Base-by-base conservation (phyloP, 2,888 invertebrate genomes). In the Stenchaetothrips biformis region DNA sequence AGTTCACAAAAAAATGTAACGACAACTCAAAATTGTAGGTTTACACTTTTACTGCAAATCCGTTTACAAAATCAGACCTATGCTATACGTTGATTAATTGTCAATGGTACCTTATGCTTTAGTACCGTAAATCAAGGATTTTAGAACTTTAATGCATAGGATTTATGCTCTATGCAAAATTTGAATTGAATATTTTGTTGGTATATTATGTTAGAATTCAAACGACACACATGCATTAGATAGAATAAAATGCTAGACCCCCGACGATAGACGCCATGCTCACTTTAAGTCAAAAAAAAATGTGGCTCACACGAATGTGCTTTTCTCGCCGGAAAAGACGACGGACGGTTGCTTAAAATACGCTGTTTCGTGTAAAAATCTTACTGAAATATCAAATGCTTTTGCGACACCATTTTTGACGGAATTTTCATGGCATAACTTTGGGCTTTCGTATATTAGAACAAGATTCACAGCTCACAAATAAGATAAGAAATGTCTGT, bases 151-250 rank as follows among this genome's bases (percentile, higher is more conserved):
- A 37, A 37, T 2, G 37, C 37, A 37, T 2, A 2, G 37, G 37
- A 2, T 37, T 11, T 53, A 18, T 53, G 53, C 53, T 6, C 18
- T 11, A 53, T 53, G 8, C 18, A 53, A 53, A 18, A 0, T 53
- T 13, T 53, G 0, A 13, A 18, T 13, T 13, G 53, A 9, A 53
- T 53, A 18, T 11, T 53, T 18, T 53, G 53, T 4, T 13, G 4
- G 13, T 13, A 53, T 53, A 18, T 53, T 53, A 53, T 53, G 67
- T 21, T 74, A 25, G 67, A 74, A 74, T 74, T 74, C 67, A 74
- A 74, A 74, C 67, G 67, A 74, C 67, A 21, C 67, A 74, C 67
- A 11, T 7, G 67, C 67, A 74, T 74, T 74, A 74, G 59, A 59
- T 59, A 59, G 59, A 59, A 59, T 18, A 59, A 1, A 37, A 2